These are phyloP conservation scores for Danionella dracula DNA, from an alignment of 2,797 vertebrate species.

Conservation along the genomic window DNA sequence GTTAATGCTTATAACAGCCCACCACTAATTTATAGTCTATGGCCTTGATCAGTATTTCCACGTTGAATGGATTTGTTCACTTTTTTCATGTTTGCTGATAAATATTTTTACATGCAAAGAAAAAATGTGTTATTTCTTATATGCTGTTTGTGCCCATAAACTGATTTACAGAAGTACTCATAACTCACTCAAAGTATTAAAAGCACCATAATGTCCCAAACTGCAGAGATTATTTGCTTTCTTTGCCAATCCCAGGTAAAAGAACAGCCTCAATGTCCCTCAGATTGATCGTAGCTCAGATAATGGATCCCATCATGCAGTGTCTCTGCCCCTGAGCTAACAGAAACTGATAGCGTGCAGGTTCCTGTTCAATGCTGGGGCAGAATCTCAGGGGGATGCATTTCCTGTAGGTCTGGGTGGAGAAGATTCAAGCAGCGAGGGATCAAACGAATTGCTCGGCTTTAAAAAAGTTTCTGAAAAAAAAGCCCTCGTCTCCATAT, in stretches of 20 bases:
- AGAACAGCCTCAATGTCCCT: slow-evolving; percentile 30
- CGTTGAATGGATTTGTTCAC: too few relatives aligned
- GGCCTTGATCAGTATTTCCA: too few relatives aligned
- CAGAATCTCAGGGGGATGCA: slow-evolving; percentile 10
- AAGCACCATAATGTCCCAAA: too few relatives aligned
- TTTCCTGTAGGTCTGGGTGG: background rate
- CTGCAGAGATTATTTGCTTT: too few relatives aligned
- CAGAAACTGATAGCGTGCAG: slow-evolving; percentile 25
- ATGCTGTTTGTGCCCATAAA: too few relatives aligned
- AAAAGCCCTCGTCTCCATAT: slow-evolving; percentile 52
- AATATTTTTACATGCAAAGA: too few relatives aligned
- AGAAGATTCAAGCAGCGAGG: slow-evolving; percentile 17
- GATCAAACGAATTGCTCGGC: slow-evolving; percentile 51
- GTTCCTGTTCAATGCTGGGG: slow-evolving; percentile 11
- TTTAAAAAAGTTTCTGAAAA: slow-evolving; percentile 38
- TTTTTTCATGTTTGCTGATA: too few relatives aligned
- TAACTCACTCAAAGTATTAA: too few relatives aligned
- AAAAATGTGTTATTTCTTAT: too few relatives aligned
- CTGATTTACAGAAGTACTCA: too few relatives aligned
- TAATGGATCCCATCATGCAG: slow-evolving; percentile 20
- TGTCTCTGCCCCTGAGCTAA: slow-evolving; percentile 26
- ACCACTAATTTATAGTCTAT: too few relatives aligned
- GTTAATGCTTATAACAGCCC: too few relatives aligned
- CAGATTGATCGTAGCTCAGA: slow-evolving; percentile 41
- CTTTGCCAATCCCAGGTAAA: background rate